Evolutionary conservation across 2,888 invertebrate genomes (phyloP).

Genomic region (Acheta domesticus): DNA sequence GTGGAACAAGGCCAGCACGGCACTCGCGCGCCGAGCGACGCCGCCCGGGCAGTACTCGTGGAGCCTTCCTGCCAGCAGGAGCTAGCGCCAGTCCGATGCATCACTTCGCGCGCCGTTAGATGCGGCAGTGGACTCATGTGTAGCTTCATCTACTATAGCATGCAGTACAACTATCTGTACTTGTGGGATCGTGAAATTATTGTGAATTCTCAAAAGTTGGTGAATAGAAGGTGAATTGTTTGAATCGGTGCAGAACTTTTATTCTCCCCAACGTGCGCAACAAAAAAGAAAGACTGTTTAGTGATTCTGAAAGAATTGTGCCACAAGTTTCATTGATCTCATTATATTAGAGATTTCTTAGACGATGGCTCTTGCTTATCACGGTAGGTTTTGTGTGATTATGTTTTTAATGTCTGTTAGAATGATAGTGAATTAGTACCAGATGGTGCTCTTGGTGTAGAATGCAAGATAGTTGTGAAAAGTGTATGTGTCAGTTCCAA

Average conservation of each 20-base stretch:
- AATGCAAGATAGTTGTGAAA: background rate
- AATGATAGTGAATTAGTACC: background rate
- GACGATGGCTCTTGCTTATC: background rate
- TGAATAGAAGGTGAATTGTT: conserved; percentile 83
- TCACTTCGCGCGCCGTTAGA: background rate
- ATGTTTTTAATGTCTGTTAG: background rate
- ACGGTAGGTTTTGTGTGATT: background rate
- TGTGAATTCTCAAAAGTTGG: conserved; percentile 87
- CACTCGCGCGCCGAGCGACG: background rate
- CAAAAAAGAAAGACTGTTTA: background rate
- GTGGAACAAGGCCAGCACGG: background rate
- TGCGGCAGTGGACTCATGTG: conserved; percentile 33
- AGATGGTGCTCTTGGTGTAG: background rate
- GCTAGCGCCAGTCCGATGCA: background rate
- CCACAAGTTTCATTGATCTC: background rate
- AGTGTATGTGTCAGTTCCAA: background rate
- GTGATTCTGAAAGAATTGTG: background rate
- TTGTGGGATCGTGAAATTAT: conserved; percentile 91
- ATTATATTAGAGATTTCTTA: background rate
- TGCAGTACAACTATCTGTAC: conserved; percentile 79
- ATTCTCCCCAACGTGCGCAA: background rate
- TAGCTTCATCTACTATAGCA: conserved; percentile 47
- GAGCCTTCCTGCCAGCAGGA: background rate
- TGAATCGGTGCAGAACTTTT: background rate
- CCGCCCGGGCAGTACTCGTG: background rate